Percentiles rank a stretch among this genome's conserved stretches.
These are phyloP conservation scores for Sinocyclocheilus anophthalmus DNA, from an alignment of 2,113 vertebrate species.

Conservation along the genomic window DNA sequence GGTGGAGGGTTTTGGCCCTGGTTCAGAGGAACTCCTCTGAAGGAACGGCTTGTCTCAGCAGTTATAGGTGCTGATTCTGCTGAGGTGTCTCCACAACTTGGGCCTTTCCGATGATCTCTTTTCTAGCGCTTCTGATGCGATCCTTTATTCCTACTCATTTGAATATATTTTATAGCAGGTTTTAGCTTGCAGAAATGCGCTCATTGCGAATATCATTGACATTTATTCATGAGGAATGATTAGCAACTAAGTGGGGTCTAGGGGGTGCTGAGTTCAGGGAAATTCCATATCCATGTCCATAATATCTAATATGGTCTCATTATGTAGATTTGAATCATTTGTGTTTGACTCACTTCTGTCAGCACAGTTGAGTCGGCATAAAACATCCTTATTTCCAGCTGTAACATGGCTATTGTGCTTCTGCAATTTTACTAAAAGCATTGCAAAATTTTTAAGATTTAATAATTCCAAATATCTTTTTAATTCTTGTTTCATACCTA, in stretches of 20 bases:
- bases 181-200: background rate
- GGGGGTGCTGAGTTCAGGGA: background rate
- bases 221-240: background rate
- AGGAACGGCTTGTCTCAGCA: constrained; percentile 10
- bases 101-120: constrained; percentile 1
- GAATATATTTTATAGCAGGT: background rate
- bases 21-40: constrained; percentile 13
- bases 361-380: background rate
- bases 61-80: constrained; percentile 17
- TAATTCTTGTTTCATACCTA: no score
- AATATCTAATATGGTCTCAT: background rate
- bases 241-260: background rate
- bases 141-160: constrained; percentile 5
- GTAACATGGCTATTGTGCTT: background rate
- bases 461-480: background rate
- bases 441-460: background rate
- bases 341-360: background rate
- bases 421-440: background rate
- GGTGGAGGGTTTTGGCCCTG: background rate
- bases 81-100: background rate
- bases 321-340: background rate
- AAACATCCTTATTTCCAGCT: background rate
- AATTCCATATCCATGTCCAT: background rate
- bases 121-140: background rate
- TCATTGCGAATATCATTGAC: background rate